Conservation (phyloP, 2,888 invertebrate species). For the Crematogaster levior region DNA sequence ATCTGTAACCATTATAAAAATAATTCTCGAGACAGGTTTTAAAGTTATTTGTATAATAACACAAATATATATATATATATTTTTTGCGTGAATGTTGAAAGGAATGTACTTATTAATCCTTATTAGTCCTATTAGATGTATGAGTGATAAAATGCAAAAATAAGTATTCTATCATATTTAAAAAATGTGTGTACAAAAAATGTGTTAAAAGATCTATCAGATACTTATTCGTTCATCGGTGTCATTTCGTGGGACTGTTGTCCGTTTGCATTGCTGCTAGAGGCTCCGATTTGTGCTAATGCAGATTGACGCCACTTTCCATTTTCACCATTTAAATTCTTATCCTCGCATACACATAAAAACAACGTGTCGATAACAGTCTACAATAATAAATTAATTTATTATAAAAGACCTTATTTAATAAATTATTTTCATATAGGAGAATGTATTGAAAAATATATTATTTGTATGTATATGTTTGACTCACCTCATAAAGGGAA, state of each 20-base stretch:
- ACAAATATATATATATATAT: neutral
- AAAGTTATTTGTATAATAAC: conserved; percentile 21
- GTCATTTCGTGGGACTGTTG: conserved; percentile 86
- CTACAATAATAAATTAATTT: conserved; percentile 86
- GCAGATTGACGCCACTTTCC: conserved; percentile 86
- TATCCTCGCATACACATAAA: conserved; percentile 97
- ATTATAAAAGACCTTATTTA: conserved; percentile 43
- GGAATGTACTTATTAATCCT: conserved; percentile 22
- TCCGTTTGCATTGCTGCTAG: conserved; percentile 78
- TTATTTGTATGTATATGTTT: neutral
- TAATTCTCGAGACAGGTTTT: neutral
- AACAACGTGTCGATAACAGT: conserved; percentile 98
- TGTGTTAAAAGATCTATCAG: conserved; percentile 36
- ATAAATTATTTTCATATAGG: neutral
- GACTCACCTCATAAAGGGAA: conserved; percentile 94
- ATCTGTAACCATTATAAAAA: conserved; percentile 9
- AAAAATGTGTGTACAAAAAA: conserved; percentile 53
- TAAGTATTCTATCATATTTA: conserved; percentile 16
- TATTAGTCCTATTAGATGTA: neutral
- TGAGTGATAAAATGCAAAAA: conserved; percentile 11
- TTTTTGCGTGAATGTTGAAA: conserved; percentile 7
- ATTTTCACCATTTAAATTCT: conserved; percentile 92
- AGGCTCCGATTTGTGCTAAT: conserved; percentile 78
- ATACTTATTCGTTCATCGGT: conserved; percentile 84
- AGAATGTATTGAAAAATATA: neutral